Conservation (phyloP, 2,888 invertebrate species). For the Liodrosophila aerea region DNA sequence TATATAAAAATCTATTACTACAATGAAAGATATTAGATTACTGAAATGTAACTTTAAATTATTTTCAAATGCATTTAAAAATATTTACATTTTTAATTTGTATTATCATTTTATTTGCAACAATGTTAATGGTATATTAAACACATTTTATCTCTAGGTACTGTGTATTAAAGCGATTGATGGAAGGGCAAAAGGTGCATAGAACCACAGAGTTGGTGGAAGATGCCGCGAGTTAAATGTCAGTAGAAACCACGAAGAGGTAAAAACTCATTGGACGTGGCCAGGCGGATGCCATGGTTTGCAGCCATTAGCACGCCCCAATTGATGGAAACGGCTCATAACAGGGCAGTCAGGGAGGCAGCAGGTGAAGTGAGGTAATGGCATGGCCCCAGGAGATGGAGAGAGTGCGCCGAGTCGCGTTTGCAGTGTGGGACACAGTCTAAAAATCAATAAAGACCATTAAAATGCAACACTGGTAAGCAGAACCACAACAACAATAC, state of each 20-base stretch:
- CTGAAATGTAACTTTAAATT: no score
- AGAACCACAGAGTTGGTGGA: background rate
- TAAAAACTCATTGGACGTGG: slow-evolving; percentile 3
- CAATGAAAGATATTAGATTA: no score
- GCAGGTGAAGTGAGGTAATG: slow-evolving; percentile 25
- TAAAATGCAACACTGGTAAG: slow-evolving; percentile 59
- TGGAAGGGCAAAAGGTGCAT: background rate
- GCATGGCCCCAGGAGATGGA: slow-evolving; percentile 10
- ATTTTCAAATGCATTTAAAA: no score
- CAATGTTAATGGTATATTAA: no score
- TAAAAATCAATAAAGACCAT: slow-evolving; percentile 75
- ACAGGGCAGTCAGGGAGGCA: slow-evolving; percentile 36
- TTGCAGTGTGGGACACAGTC: slow-evolving; percentile 38
- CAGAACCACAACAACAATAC: slow-evolving; percentile 1
- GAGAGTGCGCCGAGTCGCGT: slow-evolving; percentile 1
- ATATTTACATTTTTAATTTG: no score
- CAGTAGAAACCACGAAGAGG: slow-evolving; percentile 14
- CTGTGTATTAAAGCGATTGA: slow-evolving; percentile 1
- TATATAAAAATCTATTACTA: no score
- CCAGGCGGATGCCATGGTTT: slow-evolving; percentile 26
- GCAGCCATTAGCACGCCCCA: slow-evolving; percentile 51
- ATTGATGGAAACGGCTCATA: slow-evolving; percentile 65
- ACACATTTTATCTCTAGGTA: no score
- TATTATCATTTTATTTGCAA: no score
- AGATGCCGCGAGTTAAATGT: slow-evolving; percentile 43